These are phyloP conservation scores for Trachelus troglodyta DNA, from an alignment of 2,888 invertebrate species.

Conservation along the genomic window DNA sequence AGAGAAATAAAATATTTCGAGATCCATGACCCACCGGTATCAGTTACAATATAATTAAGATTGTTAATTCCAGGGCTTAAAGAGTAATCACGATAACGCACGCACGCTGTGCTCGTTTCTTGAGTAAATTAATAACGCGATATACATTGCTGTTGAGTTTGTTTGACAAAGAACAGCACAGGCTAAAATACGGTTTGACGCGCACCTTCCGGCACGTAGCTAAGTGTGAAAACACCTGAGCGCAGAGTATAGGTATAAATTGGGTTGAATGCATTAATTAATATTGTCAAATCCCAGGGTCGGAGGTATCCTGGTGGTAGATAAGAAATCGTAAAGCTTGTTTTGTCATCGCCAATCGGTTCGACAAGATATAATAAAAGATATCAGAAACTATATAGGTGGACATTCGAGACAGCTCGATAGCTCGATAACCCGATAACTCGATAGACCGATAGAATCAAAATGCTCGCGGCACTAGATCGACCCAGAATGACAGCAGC, in stretches of 20 bases:
- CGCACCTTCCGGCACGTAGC: neutral
- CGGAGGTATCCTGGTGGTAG: neutral
- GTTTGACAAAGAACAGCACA: neutral
- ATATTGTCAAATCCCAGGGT: neutral
- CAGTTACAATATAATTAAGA: neutral
- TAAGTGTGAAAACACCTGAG: neutral
- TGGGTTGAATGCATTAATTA: neutral
- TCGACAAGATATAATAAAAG: neutral
- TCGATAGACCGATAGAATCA: neutral
- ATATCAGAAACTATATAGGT: neutral
- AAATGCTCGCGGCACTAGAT: neutral
- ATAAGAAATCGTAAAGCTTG: neutral
- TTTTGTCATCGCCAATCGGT: neutral
- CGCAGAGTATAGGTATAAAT: neutral
- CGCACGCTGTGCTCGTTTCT: neutral
- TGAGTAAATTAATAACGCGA: neutral
- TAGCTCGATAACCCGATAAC: neutral
- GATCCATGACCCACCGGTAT: neutral
- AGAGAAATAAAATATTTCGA: neutral
- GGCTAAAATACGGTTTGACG: neutral
- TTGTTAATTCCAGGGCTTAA: neutral
- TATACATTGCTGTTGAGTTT: neutral
- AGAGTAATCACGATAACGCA: neutral
- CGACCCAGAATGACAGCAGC: neutral
- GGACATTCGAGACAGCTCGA: neutral